phyloP scores from a whole-genome alignment of 1,140 invertebrate genomes.

The Dreissena polymorpha region DNA sequence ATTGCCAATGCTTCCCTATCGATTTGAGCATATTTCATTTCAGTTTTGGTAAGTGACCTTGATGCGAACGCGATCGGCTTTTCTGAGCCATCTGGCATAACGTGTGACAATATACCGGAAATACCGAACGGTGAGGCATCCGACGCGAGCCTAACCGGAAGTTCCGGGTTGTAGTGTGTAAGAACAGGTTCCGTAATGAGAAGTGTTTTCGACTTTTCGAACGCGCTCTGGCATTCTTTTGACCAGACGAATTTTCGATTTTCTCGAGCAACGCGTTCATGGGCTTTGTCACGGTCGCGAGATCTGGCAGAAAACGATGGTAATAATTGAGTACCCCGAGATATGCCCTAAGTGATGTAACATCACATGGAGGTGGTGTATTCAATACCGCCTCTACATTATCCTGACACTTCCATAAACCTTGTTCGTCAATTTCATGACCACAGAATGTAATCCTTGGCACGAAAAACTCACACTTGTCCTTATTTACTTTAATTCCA shows the following conservation, averaged over 20 bases:
- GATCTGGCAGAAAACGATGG: constrained; percentile 5
- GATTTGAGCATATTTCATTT: constrained; percentile 81
- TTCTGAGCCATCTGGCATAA: constrained; percentile 72
- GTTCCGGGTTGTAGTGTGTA: constrained; percentile 52
- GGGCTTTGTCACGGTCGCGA: not conserved
- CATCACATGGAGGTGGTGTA: not conserved
- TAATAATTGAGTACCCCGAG: constrained; percentile 10
- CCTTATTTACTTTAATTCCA: constrained; percentile 28
- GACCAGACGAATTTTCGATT: not conserved
- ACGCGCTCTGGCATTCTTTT: not conserved
- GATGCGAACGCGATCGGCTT: constrained; percentile 80
- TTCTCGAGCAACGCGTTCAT: constrained; percentile 1
- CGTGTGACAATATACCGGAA: constrained; percentile 80
- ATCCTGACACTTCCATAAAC: constrained; percentile 10
- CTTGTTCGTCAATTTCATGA: constrained; percentile 31
- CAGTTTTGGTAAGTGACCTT: constrained; percentile 75
- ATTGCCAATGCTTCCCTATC: constrained; percentile 81
- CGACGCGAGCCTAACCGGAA: constrained; percentile 73
- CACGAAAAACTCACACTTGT: constrained; percentile 25
- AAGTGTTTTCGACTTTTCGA: constrained; percentile 16
- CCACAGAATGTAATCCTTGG: constrained; percentile 15
- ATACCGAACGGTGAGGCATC: constrained; percentile 81
- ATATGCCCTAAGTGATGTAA: not conserved
- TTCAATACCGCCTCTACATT: not conserved
- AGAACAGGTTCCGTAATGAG: constrained; percentile 50